These are phyloP conservation scores for Papilio helenus DNA, from an alignment of 1,140 invertebrate species.

Conservation along the genomic window DNA sequence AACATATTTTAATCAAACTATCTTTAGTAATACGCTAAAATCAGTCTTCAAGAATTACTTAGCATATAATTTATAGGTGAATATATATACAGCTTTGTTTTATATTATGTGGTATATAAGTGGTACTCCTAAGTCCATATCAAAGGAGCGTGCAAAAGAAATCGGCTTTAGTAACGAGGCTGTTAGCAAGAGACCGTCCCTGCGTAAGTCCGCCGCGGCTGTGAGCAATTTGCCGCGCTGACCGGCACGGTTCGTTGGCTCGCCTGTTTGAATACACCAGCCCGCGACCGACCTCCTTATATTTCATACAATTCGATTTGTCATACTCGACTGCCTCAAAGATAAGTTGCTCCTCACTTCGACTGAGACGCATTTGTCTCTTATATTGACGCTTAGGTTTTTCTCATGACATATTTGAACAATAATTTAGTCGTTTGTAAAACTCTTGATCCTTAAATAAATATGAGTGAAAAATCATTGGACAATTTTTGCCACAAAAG, in stretches of 20 bases:
- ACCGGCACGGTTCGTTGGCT: conserved; percentile 53
- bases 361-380: conserved; percentile 15
- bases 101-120: not conserved
- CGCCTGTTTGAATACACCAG: conserved; percentile 57
- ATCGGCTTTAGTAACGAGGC: conserved; percentile 33
- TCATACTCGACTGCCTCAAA: conserved; percentile 25
- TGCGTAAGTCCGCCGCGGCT: conserved; percentile 8
- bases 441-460: not conserved
- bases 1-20: not conserved
- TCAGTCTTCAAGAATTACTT: not conserved
- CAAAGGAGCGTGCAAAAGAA: conserved; percentile 27
- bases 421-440: not conserved
- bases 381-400: not conserved
- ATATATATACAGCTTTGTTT: not conserved
- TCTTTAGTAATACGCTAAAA: not conserved
- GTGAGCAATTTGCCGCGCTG: conserved; percentile 42
- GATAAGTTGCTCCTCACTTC: conserved; percentile 15
- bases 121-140: not conserved
- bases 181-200: not conserved
- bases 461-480: not conserved
- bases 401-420: not conserved
- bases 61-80: not conserved
- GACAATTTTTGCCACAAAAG: not conserved
- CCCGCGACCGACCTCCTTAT: conserved; percentile 41
- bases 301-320: conserved; percentile 48